These are phyloP conservation scores for Barbus barbus DNA, from an alignment of 2,113 vertebrate species.

Conservation along the genomic window DNA sequence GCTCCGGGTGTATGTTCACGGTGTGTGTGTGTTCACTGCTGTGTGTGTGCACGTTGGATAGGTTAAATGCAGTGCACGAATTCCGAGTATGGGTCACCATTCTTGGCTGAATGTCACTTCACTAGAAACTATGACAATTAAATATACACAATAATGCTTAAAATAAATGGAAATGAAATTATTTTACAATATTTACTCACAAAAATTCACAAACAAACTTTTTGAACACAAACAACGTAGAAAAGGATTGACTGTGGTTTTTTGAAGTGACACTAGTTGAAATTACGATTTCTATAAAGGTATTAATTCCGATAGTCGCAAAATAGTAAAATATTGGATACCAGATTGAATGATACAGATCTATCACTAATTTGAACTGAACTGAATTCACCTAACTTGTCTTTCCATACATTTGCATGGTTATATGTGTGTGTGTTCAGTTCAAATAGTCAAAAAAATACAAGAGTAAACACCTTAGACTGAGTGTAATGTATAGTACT, in stretches of 20 bases:
- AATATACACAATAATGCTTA: not conserved
- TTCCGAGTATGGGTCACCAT: no score
- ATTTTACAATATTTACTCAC: not conserved
- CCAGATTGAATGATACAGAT: not conserved
- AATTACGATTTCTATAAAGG: no score
- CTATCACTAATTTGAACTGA: not conserved
- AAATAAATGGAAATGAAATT: not conserved
- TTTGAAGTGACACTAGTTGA: not conserved
- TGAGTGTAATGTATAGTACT: constrained; percentile 15
- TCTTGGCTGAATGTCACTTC: no score
- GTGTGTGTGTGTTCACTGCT: no score
- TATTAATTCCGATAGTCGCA: no score
- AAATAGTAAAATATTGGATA: not conserved
- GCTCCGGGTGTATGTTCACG: no score
- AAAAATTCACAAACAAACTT: no score
- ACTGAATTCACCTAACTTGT: no score
- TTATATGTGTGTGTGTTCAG: not conserved
- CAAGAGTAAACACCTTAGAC: not conserved
- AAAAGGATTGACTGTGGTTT: no score
- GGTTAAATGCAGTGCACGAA: no score
- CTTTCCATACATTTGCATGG: not conserved
- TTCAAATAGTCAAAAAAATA: not conserved
- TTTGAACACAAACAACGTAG: not conserved
- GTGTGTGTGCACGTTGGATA: no score
- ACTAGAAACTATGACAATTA: no score